These are phyloP conservation scores for Oophaga sylvatica DNA, from an alignment of 2,797 vertebrate genomes.

Conservation along the genomic window DNA sequence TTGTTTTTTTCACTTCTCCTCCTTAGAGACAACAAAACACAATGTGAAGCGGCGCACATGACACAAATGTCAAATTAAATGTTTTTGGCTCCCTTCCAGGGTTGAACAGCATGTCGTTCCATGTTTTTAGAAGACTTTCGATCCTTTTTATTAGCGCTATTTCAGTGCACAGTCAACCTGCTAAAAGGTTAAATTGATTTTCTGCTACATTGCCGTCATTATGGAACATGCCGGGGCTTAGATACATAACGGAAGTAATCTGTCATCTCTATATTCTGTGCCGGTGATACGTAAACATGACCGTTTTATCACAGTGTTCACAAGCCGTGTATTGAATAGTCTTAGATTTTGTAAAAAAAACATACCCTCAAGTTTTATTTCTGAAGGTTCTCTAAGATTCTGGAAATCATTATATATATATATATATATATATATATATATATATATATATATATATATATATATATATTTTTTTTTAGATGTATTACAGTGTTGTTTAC, in stretches of 20 bases:
- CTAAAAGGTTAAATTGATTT: conserved; percentile 29
- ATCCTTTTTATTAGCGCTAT: conserved; percentile 16
- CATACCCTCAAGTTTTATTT: conserved; percentile 13
- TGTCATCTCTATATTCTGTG: conserved; percentile 9
- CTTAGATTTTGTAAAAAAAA: conserved; percentile 5
- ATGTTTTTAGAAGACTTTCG: conserved; percentile 26
- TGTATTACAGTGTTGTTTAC: not conserved
- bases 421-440: no score
- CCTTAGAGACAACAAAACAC: conserved; percentile 19
- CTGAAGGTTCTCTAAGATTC: not conserved
- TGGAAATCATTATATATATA: no score
- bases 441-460: no score
- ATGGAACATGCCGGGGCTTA: conserved; percentile 31
- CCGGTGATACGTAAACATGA: conserved; percentile 15
- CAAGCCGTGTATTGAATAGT: conserved; percentile 6
- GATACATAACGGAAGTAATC: conserved; percentile 11
- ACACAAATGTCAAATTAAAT: conserved; percentile 19
- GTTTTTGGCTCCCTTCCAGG: conserved; percentile 5
- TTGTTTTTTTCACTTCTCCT: not conserved
- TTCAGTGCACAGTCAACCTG: conserved; percentile 6
- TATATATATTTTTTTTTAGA: no score
- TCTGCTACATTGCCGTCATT: conserved; percentile 22
- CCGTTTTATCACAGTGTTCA: not conserved
- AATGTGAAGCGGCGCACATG: not conserved
- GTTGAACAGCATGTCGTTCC: not conserved